Percentiles rank a stretch among this genome's conserved stretches.
These are phyloP conservation scores for Ectropis grisescens DNA, from an alignment of 1,140 invertebrate species.

Conservation along the genomic window DNA sequence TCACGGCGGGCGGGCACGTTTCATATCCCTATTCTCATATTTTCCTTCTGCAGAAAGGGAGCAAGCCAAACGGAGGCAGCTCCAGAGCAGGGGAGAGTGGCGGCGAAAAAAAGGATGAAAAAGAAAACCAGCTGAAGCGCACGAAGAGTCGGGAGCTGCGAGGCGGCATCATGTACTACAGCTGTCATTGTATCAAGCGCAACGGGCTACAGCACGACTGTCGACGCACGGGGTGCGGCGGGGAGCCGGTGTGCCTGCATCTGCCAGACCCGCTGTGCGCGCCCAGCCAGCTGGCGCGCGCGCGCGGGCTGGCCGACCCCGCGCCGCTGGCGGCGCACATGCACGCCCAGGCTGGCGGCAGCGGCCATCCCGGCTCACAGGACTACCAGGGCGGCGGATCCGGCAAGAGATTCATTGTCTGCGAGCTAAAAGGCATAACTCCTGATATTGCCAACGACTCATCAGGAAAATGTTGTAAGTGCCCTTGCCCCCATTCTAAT, in stretches of 20 bases:
- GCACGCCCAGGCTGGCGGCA: slow-evolving; percentile 20
- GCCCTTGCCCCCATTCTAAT: no score
- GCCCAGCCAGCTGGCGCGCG: slow-evolving; percentile 67
- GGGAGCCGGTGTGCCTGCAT: slow-evolving; percentile 76
- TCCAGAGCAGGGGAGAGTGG: slow-evolving; percentile 32
- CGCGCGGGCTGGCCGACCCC: slow-evolving; percentile 47
- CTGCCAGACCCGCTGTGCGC: slow-evolving; percentile 77
- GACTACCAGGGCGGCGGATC: slow-evolving; percentile 17
- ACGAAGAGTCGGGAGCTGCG: slow-evolving; percentile 78
- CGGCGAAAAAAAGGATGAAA: slow-evolving; percentile 46
- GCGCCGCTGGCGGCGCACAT: slow-evolving; percentile 35
- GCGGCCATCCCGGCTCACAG: slow-evolving; percentile 7
- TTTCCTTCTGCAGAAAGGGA: slow-evolving; percentile 32
- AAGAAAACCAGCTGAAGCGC: slow-evolving; percentile 53
- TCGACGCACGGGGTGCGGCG: slow-evolving; percentile 76
- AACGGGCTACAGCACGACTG: slow-evolving; percentile 84
- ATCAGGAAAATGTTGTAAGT: slow-evolving; percentile 47
- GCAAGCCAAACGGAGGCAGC: slow-evolving; percentile 22
- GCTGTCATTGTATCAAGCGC: slow-evolving; percentile 81
- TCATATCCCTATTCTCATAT: background rate
- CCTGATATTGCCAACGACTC: slow-evolving; percentile 25
- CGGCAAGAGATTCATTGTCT: slow-evolving; percentile 51
- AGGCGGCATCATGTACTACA: slow-evolving; percentile 74
- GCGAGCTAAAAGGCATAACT: slow-evolving; percentile 46
- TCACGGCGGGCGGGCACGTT: slow-evolving; percentile 31